Evolutionary conservation across 2,797 vertebrate genomes (phyloP).

Genomic region (Tapirus indicus): DNA sequence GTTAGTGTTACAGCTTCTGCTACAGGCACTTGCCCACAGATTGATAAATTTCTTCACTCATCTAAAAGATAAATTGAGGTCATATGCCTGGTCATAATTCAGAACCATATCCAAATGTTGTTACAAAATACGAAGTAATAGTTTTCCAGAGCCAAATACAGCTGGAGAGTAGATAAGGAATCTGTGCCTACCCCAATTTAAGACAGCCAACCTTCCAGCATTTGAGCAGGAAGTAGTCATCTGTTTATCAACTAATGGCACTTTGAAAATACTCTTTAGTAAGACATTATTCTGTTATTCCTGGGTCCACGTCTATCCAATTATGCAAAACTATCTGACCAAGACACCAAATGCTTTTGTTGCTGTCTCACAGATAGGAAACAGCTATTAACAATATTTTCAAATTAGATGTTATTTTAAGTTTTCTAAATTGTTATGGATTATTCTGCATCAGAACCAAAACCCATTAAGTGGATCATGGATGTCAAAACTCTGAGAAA

Average conservation of each 20-base stretch:
- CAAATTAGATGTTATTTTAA: background rate
- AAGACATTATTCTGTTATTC: background rate
- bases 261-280: constrained; percentile 16
- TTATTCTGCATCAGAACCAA: background rate
- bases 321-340: background rate
- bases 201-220: background rate
- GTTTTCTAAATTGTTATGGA: background rate
- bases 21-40: background rate
- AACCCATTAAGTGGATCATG: background rate
- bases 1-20: background rate
- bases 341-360: background rate
- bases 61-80: constrained; percentile 37
- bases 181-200: background rate
- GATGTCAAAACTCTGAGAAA: background rate
- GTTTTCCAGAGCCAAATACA: background rate
- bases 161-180: background rate
- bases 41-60: constrained; percentile 18
- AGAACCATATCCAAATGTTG: constrained; percentile 27
- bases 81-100: constrained; percentile 10
- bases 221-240: background rate
- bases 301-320: background rate
- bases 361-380: background rate
- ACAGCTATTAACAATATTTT: background rate
- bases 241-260: background rate
- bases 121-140: constrained; percentile 34